A percentile compares a stretch with the other conserved stretches of the same genome.
Conservation (phyloP, 2,797 vertebrate genomes). For the Hafferia zeledoni region DNA sequence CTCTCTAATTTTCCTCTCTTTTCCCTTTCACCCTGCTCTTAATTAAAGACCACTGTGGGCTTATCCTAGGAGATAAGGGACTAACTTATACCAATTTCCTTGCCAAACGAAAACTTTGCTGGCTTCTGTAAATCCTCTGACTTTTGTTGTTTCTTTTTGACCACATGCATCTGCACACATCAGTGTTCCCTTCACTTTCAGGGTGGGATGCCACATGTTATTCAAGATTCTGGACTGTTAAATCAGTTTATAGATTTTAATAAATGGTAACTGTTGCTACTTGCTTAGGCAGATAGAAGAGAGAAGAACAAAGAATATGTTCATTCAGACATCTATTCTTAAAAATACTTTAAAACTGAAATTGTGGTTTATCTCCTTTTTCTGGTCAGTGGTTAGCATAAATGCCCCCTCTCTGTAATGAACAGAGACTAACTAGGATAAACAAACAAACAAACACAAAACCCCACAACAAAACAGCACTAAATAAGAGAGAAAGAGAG, state of each 20-base stretch:
- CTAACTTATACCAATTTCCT: background rate
- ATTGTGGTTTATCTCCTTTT: background rate
- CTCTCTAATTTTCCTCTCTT: background rate
- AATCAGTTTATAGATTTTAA: background rate
- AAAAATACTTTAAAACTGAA: background rate
- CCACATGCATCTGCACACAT: background rate
- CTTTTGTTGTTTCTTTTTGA: background rate
- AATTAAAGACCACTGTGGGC: background rate
- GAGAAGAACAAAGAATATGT: background rate
- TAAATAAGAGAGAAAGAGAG: background rate
- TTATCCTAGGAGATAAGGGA: background rate
- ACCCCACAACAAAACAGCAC: rapidly evolving
- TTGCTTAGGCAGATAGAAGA: background rate
- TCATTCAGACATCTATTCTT: background rate
- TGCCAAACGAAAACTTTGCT: background rate
- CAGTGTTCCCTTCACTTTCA: background rate
- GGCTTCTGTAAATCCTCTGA: background rate
- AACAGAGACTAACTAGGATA: background rate
- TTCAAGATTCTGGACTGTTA: background rate
- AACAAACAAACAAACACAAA: background rate
- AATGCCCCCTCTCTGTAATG: background rate
- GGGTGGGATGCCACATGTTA: background rate
- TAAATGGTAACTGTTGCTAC: background rate
- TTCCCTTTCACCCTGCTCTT: background rate
- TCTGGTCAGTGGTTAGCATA: background rate